Percentiles rank a stretch among this genome's conserved stretches.
These are phyloP conservation scores for Lampropteryx suffumata DNA, from an alignment of 2,888 invertebrate genomes.

Conservation along the genomic window DNA sequence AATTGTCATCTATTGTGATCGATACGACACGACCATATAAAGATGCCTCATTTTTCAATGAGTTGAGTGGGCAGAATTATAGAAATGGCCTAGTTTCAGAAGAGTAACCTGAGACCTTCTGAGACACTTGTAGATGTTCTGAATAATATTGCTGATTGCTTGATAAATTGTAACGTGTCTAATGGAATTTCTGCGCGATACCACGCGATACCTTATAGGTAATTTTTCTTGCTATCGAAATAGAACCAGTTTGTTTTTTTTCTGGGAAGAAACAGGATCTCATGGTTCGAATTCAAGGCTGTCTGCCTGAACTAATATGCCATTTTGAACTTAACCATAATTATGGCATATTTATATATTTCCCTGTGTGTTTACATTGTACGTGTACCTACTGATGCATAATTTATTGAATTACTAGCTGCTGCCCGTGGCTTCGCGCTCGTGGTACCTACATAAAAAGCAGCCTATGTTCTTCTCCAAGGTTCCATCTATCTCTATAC, in stretches of 20 bases:
- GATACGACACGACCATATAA: slow-evolving; percentile 7
- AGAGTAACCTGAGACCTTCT: slow-evolving; percentile 17
- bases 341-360: too few species aligned
- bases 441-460: too few species aligned
- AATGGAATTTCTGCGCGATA: too few species aligned
- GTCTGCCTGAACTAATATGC: too few species aligned
- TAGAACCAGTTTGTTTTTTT: not conserved
- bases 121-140: too few species aligned
- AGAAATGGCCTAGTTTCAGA: slow-evolving; percentile 16
- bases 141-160: slow-evolving; percentile 15
- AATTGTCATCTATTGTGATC: slow-evolving; percentile 22
- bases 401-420: too few species aligned
- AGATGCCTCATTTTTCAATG: slow-evolving; percentile 12
- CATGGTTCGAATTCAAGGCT: not conserved
- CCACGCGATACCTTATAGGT: not conserved
- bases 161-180: not conserved
- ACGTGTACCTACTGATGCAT: too few species aligned
- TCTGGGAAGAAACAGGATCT: not conserved
- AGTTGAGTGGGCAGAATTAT: slow-evolving; percentile 11
- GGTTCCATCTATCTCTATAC: too few species aligned
- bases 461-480: too few species aligned
- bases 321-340: too few species aligned
- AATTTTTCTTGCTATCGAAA: not conserved
- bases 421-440: too few species aligned
- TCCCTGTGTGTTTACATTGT: too few species aligned